These are phyloP conservation scores for Chascanopsetta lugubris DNA, from an alignment of 2,113 vertebrate species.

Conservation along the genomic window DNA sequence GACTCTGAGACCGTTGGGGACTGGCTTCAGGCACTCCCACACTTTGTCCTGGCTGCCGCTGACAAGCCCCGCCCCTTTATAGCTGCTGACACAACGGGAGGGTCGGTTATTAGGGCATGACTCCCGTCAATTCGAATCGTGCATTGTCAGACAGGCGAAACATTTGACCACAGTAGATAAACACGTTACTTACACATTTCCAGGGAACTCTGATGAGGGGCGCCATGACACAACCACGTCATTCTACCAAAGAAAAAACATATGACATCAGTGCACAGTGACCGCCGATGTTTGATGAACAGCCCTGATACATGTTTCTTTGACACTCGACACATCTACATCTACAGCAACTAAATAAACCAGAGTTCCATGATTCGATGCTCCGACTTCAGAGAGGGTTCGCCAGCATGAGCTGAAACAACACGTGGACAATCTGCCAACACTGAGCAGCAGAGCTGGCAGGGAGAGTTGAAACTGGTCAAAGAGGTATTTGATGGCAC, in stretches of 20 bases:
- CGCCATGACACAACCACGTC: conserved; percentile 90
- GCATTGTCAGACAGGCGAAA: background rate
- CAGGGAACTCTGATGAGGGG: conserved; percentile 89
- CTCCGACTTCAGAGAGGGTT: too few relatives aligned
- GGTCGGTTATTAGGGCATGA: background rate
- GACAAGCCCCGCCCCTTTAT: conserved; percentile 87
- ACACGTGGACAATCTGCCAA: background rate
- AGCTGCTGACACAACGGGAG: conserved; percentile 74
- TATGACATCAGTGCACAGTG: background rate
- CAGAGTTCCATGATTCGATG: too few relatives aligned
- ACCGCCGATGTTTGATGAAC: background rate
- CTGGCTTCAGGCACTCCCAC: conserved; percentile 91
- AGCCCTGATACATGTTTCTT: background rate
- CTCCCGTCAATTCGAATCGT: background rate
- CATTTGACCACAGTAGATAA: background rate
- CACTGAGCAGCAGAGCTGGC: background rate
- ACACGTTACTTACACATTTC: conserved; percentile 87
- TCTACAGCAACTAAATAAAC: too few relatives aligned
- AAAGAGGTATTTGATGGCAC: background rate
- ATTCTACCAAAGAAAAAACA: conserved; percentile 75
- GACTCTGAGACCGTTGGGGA: conserved; percentile 83
- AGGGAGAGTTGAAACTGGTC: background rate
- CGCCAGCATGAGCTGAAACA: too few relatives aligned
- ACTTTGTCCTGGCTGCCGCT: conserved; percentile 78
- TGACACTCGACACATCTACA: background rate